These are phyloP conservation scores for Chaetodon trifasciatus DNA, from an alignment of 2,797 vertebrate genomes.

Conservation along the genomic window DNA sequence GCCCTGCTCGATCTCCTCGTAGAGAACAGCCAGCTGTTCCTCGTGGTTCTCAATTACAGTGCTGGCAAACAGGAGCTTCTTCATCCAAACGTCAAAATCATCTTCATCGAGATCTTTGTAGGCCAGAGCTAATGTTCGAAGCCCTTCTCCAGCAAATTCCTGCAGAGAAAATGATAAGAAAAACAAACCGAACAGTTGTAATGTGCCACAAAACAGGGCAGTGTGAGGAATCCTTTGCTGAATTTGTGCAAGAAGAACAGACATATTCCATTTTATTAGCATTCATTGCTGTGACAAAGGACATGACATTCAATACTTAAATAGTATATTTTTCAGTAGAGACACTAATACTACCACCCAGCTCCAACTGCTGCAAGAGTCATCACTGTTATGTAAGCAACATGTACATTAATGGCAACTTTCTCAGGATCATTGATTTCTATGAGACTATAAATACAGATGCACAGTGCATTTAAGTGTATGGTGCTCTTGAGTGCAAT, in stretches of 20 bases:
- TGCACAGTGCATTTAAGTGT: neutral
- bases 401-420: neutral
- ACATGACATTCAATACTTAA: neutral
- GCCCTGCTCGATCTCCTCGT: conserved; percentile 89
- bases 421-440: conserved; percentile 10
- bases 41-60: conserved; percentile 83
- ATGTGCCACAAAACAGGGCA: neutral
- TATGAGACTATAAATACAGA: neutral
- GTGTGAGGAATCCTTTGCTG: neutral
- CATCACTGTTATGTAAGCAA: neutral
- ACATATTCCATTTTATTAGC: neutral
- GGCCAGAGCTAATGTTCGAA: conserved; percentile 90
- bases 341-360: neutral
- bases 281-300: neutral
- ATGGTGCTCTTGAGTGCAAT: neutral
- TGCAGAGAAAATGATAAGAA: conserved; percentile 41
- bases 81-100: conserved; percentile 87
- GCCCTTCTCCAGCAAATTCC: conserved; percentile 92
- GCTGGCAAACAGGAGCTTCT: conserved; percentile 85
- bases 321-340: neutral
- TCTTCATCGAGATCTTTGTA: conserved; percentile 90
- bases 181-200: neutral
- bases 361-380: neutral
- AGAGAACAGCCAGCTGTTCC: conserved; percentile 82
- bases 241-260: neutral